phyloP scores from a whole-genome alignment of 1,140 invertebrate genomes.

The Phocides pigmalion region DNA sequence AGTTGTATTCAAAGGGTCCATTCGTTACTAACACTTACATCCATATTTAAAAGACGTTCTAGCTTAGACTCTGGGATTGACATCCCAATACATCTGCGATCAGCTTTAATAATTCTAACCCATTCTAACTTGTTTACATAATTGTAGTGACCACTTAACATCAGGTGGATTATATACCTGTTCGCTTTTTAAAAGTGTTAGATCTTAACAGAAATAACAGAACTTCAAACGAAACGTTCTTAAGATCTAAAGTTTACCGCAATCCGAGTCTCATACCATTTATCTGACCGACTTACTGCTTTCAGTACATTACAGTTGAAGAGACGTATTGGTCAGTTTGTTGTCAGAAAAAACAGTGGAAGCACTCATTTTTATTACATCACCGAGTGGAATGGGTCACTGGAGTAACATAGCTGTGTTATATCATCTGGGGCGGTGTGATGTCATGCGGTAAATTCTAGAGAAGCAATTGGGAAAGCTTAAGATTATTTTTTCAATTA shows the following conservation, averaged over 20 bases:
- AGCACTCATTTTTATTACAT: slow-evolving; percentile 48
- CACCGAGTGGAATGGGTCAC: slow-evolving; percentile 50
- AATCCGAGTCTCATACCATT: slow-evolving; percentile 16
- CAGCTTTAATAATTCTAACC: no score
- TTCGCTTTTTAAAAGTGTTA: slow-evolving; percentile 14
- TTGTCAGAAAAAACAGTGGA: slow-evolving; percentile 40
- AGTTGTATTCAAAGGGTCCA: no score
- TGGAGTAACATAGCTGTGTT: slow-evolving; percentile 43
- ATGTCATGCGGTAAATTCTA: slow-evolving; percentile 20
- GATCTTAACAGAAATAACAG: not conserved
- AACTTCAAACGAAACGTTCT: slow-evolving; percentile 10
- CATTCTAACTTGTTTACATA: slow-evolving; percentile 8
- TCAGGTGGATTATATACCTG: no score
- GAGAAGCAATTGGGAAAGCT: not conserved
- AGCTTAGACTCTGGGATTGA: no score
- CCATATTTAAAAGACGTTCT: no score
- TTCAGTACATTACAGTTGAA: slow-evolving; percentile 24
- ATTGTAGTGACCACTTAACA: no score
- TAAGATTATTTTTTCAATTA: not conserved
- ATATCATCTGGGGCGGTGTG: slow-evolving; percentile 37
- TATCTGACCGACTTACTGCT: slow-evolving; percentile 35
- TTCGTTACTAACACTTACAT: no score
- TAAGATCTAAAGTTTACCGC: not conserved
- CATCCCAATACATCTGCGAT: no score
- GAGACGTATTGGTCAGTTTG: slow-evolving; percentile 31